A percentile compares a stretch with the other conserved stretches of the same genome.
These are phyloP conservation scores for Lycaon pictus DNA, from an alignment of 2,113 vertebrate species.

Conservation along the genomic window DNA sequence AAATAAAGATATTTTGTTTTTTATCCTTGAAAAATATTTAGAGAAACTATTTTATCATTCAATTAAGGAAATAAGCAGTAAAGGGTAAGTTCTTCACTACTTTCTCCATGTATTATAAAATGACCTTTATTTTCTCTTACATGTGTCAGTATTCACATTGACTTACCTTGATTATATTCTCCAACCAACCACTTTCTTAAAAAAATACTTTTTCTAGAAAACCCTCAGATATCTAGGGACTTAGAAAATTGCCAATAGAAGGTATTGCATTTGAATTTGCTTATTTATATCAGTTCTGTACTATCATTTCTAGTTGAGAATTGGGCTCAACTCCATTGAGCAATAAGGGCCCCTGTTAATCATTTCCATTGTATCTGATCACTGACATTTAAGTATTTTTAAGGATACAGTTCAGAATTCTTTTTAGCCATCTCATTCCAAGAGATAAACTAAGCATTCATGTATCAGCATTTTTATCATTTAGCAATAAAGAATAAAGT, in stretches of 20 bases:
- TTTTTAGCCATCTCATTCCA: not conserved
- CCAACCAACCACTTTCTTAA: not conserved
- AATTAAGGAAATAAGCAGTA: not conserved
- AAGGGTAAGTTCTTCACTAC: not conserved
- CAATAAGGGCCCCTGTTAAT: not conserved
- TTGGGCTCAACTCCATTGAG: no score
- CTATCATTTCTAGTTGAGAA: constrained; percentile 20
- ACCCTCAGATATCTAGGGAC: not conserved
- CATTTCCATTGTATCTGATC: not conserved
- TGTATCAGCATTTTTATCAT: not conserved
- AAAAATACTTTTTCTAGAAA: not conserved
- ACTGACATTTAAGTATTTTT: not conserved
- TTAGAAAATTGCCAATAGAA: not conserved
- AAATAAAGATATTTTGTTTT: not conserved
- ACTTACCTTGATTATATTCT: not conserved
- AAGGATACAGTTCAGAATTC: not conserved
- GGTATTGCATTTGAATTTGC: not conserved
- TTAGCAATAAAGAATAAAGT: not conserved
- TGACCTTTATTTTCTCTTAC: not conserved
- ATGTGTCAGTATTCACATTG: not conserved
- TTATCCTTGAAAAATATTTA: not conserved
- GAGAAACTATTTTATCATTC: not conserved
- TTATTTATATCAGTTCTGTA: not conserved
- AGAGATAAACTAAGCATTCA: not conserved
- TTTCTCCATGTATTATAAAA: not conserved